Percentiles rank a stretch among this genome's conserved stretches.
These are phyloP conservation scores for Pipa parva DNA, from an alignment of 2,113 vertebrate species.

Conservation along the genomic window DNA sequence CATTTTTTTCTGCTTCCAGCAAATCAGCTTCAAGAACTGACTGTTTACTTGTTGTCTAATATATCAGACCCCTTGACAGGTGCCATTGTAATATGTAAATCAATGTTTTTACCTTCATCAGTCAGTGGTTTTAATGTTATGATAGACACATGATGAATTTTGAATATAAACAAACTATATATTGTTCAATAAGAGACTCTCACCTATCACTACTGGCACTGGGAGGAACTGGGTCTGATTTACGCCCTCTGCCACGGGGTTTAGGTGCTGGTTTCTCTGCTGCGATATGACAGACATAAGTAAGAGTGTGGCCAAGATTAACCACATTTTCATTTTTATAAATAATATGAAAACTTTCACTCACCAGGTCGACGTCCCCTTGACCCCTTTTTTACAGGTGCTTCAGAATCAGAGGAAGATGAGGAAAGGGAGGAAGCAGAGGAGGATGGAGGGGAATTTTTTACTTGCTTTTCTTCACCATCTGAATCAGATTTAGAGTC, in stretches of 20 bases:
- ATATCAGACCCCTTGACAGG: too few species aligned
- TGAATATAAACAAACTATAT: too few species aligned
- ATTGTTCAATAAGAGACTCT: constrained; percentile 23
- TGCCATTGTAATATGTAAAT: too few species aligned
- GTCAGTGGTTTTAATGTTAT: too few species aligned
- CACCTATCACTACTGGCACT: constrained; percentile 89
- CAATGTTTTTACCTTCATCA: too few species aligned
- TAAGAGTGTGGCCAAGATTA: background rate
- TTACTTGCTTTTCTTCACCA: constrained; percentile 54
- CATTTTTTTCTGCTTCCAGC: too few species aligned
- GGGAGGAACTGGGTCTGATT: constrained; percentile 69
- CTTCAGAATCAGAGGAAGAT: constrained; percentile 74
- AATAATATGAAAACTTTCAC: background rate
- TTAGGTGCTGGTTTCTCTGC: constrained; percentile 83
- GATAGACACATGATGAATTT: too few species aligned
- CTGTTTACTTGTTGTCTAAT: too few species aligned
- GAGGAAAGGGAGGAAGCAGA: constrained; percentile 60
- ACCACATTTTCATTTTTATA: background rate
- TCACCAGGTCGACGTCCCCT: constrained; percentile 83
- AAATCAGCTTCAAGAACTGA: too few species aligned
- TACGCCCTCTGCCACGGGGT: constrained; percentile 78
- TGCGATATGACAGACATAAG: background rate
- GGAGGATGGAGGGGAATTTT: constrained; percentile 45
- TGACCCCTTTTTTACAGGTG: constrained; percentile 75
- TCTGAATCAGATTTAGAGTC: constrained; percentile 72